phyloP scores from a whole-genome alignment of 1,140 invertebrate genomes.

The Augochlora pura region DNA sequence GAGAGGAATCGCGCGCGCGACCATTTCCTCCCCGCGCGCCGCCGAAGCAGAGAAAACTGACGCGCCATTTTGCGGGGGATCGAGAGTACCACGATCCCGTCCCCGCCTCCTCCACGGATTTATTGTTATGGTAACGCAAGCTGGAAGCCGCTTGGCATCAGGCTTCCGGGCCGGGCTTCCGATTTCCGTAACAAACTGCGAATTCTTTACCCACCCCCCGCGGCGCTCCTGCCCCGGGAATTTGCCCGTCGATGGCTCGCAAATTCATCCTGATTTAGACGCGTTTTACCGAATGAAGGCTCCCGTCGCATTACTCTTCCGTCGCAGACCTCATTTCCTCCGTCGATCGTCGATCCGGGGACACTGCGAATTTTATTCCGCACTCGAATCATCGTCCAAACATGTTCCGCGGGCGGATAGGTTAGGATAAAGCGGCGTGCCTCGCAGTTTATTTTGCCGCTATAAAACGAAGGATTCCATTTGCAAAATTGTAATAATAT shows the following conservation, averaged over 20 bases:
- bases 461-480: no score
- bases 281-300: neutral
- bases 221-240: slow-evolving; percentile 33
- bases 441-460: no score
- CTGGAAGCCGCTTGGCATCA: slow-evolving; percentile 69
- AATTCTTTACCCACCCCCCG: slow-evolving; percentile 71
- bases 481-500: no score
- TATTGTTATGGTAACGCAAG: slow-evolving; percentile 74
- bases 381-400: no score
- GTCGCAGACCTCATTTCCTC: no score
- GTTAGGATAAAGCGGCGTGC: no score
- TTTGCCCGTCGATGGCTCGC: slow-evolving; percentile 59
- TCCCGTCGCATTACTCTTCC: no score
- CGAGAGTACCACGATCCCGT: slow-evolving; percentile 60
- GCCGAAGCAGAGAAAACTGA: no score
- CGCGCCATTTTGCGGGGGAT: slow-evolving; percentile 44
- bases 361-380: no score
- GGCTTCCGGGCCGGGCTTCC: slow-evolving; percentile 59
- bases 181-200: slow-evolving; percentile 73
- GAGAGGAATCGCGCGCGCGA: slow-evolving; percentile 50
- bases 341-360: no score
- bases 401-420: no score
- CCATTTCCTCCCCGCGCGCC: slow-evolving; percentile 59
- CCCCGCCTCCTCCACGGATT: slow-evolving; percentile 66
- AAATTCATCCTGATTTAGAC: slow-evolving; percentile 25